Conservation (phyloP, 1,140 invertebrate species). For the Saccostrea echinata region DNA sequence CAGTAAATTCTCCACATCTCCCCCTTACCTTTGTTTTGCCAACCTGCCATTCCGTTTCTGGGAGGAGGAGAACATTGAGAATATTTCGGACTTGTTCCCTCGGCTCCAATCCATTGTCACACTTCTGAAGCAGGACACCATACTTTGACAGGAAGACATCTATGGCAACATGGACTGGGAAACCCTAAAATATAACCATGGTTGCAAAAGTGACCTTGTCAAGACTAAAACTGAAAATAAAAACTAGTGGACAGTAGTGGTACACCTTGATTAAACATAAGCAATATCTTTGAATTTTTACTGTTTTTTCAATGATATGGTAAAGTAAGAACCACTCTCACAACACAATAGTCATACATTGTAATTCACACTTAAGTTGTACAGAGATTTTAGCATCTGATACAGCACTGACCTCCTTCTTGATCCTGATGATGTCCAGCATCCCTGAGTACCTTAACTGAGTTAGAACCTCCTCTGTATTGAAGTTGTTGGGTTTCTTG, state of each 20-base stretch:
- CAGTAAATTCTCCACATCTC: neutral
- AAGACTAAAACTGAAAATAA: neutral
- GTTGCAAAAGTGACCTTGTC: too few species aligned
- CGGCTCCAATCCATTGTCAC: conserved; percentile 55
- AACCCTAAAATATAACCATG: conserved; percentile 84
- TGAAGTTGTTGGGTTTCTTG: conserved; percentile 92
- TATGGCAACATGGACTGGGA: conserved; percentile 92
- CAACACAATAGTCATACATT: too few species aligned
- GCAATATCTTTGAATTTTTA: neutral
- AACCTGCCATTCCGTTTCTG: conserved; percentile 92
- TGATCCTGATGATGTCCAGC: conserved; percentile 96
- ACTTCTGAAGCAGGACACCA: conserved; percentile 82
- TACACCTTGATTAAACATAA: neutral
- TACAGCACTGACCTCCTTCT: conserved; percentile 83
- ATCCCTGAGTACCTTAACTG: conserved; percentile 96
- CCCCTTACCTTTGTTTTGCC: conserved; percentile 91
- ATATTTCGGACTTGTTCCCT: conserved; percentile 71
- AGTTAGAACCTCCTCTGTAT: conserved; percentile 91
- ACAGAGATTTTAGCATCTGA: too few species aligned
- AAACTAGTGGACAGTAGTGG: neutral
- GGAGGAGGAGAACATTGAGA: conserved; percentile 84
- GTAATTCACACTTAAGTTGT: too few species aligned
- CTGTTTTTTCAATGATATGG: too few species aligned
- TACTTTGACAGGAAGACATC: conserved; percentile 90
- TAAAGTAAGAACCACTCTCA: too few species aligned